Conservation (phyloP, 37 sponge, comb jelly and placozoan genomes). For the Lycopodina hypogea region DNA sequence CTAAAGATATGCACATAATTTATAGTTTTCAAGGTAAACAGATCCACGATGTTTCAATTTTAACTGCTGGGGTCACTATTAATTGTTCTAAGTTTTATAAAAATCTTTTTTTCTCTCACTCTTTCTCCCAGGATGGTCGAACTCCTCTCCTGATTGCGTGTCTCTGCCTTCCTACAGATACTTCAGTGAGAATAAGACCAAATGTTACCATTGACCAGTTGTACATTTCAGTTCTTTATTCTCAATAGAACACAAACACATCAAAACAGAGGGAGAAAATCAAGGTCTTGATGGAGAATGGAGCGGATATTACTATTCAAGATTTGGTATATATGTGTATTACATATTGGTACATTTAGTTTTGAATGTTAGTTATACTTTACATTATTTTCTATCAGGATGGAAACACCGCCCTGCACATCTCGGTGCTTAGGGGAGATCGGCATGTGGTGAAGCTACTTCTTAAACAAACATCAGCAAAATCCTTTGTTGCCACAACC, state of each 20-base stretch:
- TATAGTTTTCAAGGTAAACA: no score
- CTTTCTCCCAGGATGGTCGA: neutral
- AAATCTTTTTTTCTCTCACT: no score
- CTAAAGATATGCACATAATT: no score
- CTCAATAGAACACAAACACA: neutral
- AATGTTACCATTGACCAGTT: neutral
- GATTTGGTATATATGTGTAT: slow-evolving; percentile 2
- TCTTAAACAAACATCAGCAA: slow-evolving; percentile 5
- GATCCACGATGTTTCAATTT: neutral
- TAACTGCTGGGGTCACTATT: neutral
- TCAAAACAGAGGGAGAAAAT: slow-evolving; percentile 10
- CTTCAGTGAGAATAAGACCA: neutral
- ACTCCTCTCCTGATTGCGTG: slow-evolving; percentile 9
- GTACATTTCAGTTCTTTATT: neutral
- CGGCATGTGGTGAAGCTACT: slow-evolving; percentile 22
- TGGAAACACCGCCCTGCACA: slow-evolving; percentile 68
- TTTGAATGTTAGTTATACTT: neutral
- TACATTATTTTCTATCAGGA: neutral
- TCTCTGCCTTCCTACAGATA: neutral
- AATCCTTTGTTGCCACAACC: neutral
- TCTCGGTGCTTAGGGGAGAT: slow-evolving; percentile 17
- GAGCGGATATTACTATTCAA: slow-evolving; percentile 9
- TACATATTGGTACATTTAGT: no score
- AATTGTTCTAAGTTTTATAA: no score
- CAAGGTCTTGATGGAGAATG: neutral